These are phyloP conservation scores for Aphidius colemani DNA, from an alignment of 2,888 invertebrate genomes.

Conservation along the genomic window DNA sequence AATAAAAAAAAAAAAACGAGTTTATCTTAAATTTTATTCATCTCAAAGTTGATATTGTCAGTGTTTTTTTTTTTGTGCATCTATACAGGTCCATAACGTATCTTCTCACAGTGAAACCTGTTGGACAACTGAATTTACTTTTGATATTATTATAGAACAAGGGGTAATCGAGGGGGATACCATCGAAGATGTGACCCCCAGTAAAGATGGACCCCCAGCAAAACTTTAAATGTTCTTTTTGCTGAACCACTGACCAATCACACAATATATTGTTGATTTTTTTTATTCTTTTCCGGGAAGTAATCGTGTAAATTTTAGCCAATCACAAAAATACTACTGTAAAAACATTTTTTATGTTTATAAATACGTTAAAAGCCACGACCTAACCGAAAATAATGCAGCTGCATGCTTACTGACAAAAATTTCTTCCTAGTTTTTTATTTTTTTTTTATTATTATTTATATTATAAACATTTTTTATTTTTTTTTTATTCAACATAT, in stretches of 20 bases:
- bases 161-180: neutral
- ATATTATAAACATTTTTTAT: slow-evolving; percentile 12
- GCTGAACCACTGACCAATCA: slow-evolving; percentile 36
- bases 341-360: neutral
- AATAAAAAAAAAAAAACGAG: slow-evolving; percentile 22
- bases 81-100: slow-evolving; percentile 48
- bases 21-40: slow-evolving; percentile 1
- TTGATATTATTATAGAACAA: neutral
- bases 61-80: neutral
- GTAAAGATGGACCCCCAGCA: slow-evolving; percentile 39
- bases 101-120: slow-evolving; percentile 57
- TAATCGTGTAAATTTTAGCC: too few species aligned
- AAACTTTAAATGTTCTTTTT: slow-evolving; percentile 22
- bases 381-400: slow-evolving; percentile 24
- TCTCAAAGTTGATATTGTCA: slow-evolving; percentile 2
- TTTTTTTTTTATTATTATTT: slow-evolving; percentile 26
- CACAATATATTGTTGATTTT: neutral
- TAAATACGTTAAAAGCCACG: slow-evolving; percentile 23
- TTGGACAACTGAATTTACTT: slow-evolving; percentile 33
- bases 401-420: slow-evolving; percentile 16
- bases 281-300: too few species aligned
- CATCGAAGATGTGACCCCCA: slow-evolving; percentile 32
- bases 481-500: slow-evolving; percentile 17
- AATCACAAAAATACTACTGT: too few species aligned
- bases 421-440: slow-evolving; percentile 9